These are phyloP conservation scores for Drosophila elegans DNA, from an alignment of 1,140 invertebrate genomes.

Conservation along the genomic window DNA sequence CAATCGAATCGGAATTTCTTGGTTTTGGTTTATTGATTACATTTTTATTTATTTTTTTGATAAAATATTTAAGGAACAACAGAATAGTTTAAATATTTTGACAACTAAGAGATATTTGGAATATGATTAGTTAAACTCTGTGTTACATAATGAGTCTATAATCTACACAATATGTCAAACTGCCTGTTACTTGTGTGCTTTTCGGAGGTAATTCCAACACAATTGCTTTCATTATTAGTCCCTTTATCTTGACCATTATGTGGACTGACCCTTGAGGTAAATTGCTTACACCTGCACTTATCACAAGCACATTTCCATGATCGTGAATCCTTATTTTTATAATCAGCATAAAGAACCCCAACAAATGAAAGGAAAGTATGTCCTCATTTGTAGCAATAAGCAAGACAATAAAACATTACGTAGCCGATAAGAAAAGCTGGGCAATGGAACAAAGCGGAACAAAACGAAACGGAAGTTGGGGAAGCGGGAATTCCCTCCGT, in stretches of 20 bases:
- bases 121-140: no score
- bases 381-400: slow-evolving; percentile 72
- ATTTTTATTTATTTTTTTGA: no score
- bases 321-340: slow-evolving; percentile 31
- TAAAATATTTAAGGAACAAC: no score
- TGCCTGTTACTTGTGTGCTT: not conserved
- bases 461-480: slow-evolving; percentile 27
- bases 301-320: slow-evolving; percentile 18
- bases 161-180: not conserved
- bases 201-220: not conserved
- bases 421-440: slow-evolving; percentile 61
- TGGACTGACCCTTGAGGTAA: slow-evolving; percentile 11
- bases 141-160: not conserved
- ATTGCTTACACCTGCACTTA: slow-evolving; percentile 26
- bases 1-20: not conserved
- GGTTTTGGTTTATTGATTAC: not conserved
- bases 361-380: slow-evolving; percentile 15
- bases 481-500: not conserved
- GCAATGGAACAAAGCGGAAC: slow-evolving; percentile 23
- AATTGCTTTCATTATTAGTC: slow-evolving; percentile 12
- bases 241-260: slow-evolving; percentile 11
- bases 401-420: slow-evolving; percentile 75
- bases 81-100: no score
- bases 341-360: slow-evolving; percentile 12
- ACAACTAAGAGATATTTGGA: no score